Conservation (phyloP, 92 coral and sea anemone genomes). For the Porites divaricata region DNA sequence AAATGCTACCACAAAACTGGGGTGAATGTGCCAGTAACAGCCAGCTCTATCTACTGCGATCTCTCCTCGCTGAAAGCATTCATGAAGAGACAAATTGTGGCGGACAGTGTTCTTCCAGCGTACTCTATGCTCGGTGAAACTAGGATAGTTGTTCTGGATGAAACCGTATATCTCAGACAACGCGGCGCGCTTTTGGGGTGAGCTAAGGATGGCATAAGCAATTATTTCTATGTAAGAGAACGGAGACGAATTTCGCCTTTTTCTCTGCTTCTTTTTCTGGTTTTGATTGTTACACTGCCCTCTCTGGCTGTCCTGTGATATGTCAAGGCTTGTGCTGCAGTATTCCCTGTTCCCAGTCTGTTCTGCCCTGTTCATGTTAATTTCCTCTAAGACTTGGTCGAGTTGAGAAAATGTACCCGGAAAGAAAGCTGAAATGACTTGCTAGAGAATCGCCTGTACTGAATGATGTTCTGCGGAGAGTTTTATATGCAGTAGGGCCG, state of each 20-base stretch:
- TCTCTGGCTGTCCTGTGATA: too few species aligned
- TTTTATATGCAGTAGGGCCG: too few species aligned
- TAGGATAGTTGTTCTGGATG: neutral
- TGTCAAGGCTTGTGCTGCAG: too few species aligned
- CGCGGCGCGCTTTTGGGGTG: neutral
- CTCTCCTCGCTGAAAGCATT: neutral
- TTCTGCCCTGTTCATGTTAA: too few species aligned
- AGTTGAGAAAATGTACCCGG: too few species aligned
- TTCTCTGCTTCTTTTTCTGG: neutral
- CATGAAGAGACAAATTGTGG: neutral
- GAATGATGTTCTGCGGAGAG: too few species aligned
- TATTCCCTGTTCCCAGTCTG: too few species aligned
- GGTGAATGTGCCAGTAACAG: neutral
- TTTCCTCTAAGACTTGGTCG: too few species aligned
- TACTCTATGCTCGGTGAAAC: neutral
- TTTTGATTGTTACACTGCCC: neutral
- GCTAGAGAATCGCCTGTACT: too few species aligned
- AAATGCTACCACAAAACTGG: too few species aligned
- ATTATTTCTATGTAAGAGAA: neutral
- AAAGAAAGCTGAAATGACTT: too few species aligned
- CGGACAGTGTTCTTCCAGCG: neutral
- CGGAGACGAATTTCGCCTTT: neutral
- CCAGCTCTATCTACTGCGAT: neutral
- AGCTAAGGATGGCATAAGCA: neutral
- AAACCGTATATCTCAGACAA: neutral